Evolutionary conservation across 2,113 vertebrate genomes (phyloP).

Genomic region (Solenodon paradoxus): DNA sequence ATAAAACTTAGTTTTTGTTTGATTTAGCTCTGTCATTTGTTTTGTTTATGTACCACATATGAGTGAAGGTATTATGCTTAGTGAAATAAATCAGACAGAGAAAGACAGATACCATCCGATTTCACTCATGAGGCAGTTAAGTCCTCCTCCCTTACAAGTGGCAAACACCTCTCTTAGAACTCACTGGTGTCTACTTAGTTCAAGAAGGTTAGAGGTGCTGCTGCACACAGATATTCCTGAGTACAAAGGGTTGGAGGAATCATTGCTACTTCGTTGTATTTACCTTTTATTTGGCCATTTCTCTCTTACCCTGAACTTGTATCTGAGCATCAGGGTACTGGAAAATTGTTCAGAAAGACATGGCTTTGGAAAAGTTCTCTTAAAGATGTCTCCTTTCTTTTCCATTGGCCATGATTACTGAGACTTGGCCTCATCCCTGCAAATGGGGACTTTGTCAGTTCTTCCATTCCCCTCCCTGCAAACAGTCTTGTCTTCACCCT

Average conservation of each 20-base stretch:
- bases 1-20: too few relatives aligned
- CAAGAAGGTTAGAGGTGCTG: background rate
- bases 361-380: background rate
- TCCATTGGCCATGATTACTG: background rate
- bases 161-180: background rate
- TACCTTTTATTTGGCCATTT: slow-evolving; percentile 22
- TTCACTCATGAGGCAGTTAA: too few relatives aligned
- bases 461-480: background rate
- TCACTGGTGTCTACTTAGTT: background rate
- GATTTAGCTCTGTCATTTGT: too few relatives aligned
- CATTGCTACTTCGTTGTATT: background rate
- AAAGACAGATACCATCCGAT: too few relatives aligned
- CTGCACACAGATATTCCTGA: background rate
- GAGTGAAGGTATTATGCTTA: too few relatives aligned
- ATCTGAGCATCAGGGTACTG: background rate
- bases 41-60: too few relatives aligned
- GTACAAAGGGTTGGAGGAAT: background rate
- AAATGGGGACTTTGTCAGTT: background rate
- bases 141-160: background rate
- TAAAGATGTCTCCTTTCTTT: background rate
- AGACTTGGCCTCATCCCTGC: background rate
- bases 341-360: slow-evolving; percentile 43
- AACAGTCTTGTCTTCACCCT: background rate
- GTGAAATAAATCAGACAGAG: too few relatives aligned
- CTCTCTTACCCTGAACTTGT: background rate